A percentile compares a stretch with the other conserved stretches of the same genome.
Conservation (phyloP, 2,113 vertebrate genomes). For the Pachycephala philippinensis region DNA sequence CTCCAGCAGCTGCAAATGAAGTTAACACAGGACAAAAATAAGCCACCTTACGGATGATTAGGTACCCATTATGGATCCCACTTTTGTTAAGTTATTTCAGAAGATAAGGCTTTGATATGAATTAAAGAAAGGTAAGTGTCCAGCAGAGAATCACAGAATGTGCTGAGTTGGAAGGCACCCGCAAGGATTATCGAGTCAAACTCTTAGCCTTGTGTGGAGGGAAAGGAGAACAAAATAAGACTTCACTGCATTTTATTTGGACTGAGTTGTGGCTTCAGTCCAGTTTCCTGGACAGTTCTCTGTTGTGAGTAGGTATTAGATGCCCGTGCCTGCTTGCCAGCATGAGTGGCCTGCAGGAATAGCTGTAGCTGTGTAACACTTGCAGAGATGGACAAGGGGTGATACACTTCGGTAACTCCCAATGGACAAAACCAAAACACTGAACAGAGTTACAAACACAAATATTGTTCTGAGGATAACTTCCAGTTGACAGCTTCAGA, state of each 20-base stretch:
- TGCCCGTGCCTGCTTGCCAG: too few relatives aligned
- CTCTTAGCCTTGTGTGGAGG: neutral
- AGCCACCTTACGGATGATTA: neutral
- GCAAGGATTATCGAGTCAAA: fast-evolving
- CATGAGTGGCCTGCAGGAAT: neutral
- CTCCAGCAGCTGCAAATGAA: neutral
- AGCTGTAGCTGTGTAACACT: neutral
- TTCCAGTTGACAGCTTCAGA: neutral
- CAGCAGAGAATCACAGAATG: neutral
- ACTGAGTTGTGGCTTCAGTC: neutral
- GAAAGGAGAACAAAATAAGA: neutral
- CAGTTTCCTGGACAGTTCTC: neutral
- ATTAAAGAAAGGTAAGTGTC: neutral
- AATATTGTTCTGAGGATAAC: neutral
- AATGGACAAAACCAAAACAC: neutral
- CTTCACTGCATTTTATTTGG: neutral
- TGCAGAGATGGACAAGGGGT: neutral
- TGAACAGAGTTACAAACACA: neutral
- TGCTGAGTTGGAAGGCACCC: neutral
- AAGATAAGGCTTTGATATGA: neutral
- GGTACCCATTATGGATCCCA: neutral
- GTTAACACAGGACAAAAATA: neutral
- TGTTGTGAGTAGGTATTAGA: neutral
- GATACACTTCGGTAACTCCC: neutral
- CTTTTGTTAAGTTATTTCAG: neutral